These are phyloP conservation scores for Bovichtus variegatus DNA, from an alignment of 2,797 vertebrate genomes.

Conservation along the genomic window DNA sequence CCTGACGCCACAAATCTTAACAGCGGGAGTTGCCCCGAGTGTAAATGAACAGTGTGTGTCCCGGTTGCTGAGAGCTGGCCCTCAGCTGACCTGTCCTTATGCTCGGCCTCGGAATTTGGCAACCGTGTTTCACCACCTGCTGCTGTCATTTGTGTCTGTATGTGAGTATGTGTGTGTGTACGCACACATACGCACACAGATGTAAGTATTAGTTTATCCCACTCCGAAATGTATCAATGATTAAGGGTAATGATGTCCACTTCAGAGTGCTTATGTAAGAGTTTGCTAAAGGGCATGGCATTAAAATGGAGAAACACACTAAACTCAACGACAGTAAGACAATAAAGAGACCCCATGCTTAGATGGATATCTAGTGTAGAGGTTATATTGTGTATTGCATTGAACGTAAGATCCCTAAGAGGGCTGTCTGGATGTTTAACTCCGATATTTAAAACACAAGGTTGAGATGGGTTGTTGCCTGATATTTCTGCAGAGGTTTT, in stretches of 20 bases:
- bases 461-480: neutral
- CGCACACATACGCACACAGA: neutral
- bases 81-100: conserved; percentile 57
- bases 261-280: neutral
- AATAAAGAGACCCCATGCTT: neutral
- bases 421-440: neutral
- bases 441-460: neutral
- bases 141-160: conserved; percentile 64
- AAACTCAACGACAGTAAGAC: neutral
- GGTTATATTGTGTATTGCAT: neutral
- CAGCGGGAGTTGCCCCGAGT: conserved; percentile 11
- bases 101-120: conserved; percentile 58
- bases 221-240: conserved; percentile 11
- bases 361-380: neutral
- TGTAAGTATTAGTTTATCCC: conserved; percentile 17
- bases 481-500: conserved; percentile 7
- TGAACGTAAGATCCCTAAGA: neutral
- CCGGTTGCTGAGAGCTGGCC: conserved; percentile 18
- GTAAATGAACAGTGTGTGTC: conserved; percentile 44
- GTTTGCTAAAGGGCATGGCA: neutral
- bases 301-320: neutral
- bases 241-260: neutral
- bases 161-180: conserved; percentile 13
- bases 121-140: conserved; percentile 68
- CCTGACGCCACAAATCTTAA: conserved; percentile 44